Evolutionary conservation across 1,140 invertebrate species (phyloP).

Genomic region (Drosophila melanogaster): DNA sequence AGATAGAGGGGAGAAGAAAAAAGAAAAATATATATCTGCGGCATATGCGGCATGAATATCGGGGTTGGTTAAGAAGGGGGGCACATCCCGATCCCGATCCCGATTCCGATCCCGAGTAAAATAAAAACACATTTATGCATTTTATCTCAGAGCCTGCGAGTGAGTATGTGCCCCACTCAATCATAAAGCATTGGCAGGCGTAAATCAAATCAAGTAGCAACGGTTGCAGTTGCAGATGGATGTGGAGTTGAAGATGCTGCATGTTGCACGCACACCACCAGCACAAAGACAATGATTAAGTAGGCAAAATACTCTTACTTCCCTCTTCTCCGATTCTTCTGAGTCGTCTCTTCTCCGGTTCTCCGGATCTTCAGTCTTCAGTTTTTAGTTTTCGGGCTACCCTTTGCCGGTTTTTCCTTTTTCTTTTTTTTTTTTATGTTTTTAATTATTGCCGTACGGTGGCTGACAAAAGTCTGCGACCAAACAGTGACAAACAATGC

Average conservation of each 20-base stretch:
- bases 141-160: constrained; percentile 9
- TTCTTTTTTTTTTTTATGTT: constrained; percentile 70
- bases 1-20: constrained; percentile 47
- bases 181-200: constrained; percentile 82
- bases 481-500: constrained; percentile 46
- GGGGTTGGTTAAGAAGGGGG: constrained; percentile 11
- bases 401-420: constrained; percentile 31
- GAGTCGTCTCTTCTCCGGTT: neutral
- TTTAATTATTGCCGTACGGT: constrained; percentile 81
- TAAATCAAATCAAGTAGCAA: constrained; percentile 83
- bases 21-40: constrained; percentile 65
- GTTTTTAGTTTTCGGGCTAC: constrained; percentile 17
- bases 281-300: constrained; percentile 82
- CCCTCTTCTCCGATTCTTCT: neutral
- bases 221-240: constrained; percentile 5
- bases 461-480: constrained; percentile 64
- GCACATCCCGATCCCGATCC: neutral
- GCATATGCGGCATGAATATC: constrained; percentile 60
- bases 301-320: constrained; percentile 71
- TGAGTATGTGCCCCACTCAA: constrained; percentile 66
- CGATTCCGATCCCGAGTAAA: constrained; percentile 39
- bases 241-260: constrained; percentile 26
- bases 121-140: constrained; percentile 73
- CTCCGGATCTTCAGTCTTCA: neutral
- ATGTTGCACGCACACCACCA: constrained; percentile 79